These are phyloP conservation scores for Leptopilina syphax DNA, from an alignment of 2,888 invertebrate genomes.

Conservation along the genomic window DNA sequence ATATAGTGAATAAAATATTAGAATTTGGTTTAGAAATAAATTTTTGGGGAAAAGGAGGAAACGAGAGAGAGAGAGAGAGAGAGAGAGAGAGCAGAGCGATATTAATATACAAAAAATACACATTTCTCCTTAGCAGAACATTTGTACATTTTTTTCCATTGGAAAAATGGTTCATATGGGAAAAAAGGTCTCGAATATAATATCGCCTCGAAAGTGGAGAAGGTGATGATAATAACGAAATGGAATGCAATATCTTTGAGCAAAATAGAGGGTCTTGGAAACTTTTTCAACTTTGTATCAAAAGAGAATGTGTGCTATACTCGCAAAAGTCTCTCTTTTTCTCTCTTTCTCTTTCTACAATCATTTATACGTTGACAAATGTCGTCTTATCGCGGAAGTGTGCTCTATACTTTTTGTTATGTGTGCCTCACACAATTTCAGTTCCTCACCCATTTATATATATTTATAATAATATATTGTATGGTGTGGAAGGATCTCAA, in stretches of 20 bases:
- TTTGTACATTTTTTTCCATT: no score
- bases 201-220: slow-evolving; percentile 1
- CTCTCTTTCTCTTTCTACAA: background rate
- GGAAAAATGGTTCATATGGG: no score
- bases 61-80: no score
- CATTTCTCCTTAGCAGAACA: no score
- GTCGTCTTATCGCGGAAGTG: slow-evolving; percentile 49
- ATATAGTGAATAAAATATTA: no score
- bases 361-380: slow-evolving; percentile 53
- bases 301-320: background rate
- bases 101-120: no score
- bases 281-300: slow-evolving; percentile 46
- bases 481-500: slow-evolving; percentile 39
- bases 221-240: slow-evolving; percentile 34
- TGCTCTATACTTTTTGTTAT: slow-evolving; percentile 19
- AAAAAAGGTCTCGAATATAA: background rate
- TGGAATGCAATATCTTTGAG: slow-evolving; percentile 37
- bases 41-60: no score
- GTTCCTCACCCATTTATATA: slow-evolving; percentile 22
- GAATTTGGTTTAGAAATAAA: no score
- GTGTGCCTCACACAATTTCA: slow-evolving; percentile 52
- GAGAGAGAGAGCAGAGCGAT: no score
- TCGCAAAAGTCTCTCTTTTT: slow-evolving; percentile 41
- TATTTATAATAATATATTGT: background rate
- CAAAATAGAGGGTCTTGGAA: slow-evolving; percentile 39